A percentile compares a stretch with the other conserved stretches of the same genome.
These are phyloP conservation scores for Eolophus roseicapilla DNA, from an alignment of 2,113 vertebrate genomes.

Conservation along the genomic window DNA sequence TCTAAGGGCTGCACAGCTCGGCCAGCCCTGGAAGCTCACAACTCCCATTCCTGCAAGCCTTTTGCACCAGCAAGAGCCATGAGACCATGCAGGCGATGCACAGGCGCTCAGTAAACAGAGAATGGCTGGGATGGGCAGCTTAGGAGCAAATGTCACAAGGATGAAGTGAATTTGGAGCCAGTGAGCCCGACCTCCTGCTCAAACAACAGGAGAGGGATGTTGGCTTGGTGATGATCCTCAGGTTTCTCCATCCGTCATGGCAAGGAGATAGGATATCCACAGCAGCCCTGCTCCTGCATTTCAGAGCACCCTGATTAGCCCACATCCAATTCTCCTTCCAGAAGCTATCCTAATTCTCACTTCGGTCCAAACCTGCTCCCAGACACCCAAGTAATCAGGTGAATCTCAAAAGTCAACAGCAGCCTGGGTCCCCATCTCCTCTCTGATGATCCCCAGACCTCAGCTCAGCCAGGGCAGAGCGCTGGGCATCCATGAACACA, in stretches of 20 bases:
- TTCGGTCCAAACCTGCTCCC: background rate
- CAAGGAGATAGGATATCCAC: background rate
- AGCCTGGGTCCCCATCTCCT: background rate
- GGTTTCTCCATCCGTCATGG: background rate
- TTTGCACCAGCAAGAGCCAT: background rate
- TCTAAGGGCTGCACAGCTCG: background rate
- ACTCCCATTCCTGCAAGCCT: background rate
- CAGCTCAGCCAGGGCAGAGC: background rate
- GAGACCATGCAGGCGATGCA: background rate
- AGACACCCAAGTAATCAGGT: background rate
- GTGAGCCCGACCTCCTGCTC: background rate
- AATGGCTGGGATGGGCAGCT: background rate
- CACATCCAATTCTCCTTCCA: background rate
- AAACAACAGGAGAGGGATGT: background rate
- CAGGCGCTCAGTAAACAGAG: background rate
- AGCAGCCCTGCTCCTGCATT: background rate
- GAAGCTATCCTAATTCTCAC: background rate
- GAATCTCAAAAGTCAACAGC: background rate
- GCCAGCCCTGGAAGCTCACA: background rate
- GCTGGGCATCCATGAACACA: fast-evolving
- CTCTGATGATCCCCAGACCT: background rate
- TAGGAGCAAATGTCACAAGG: background rate
- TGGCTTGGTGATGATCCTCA: background rate
- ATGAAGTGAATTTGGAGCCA: background rate
- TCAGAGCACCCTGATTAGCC: background rate